These are phyloP conservation scores for Phrynosoma blainvillii DNA, from an alignment of 2,113 vertebrate species.

Conservation along the genomic window DNA sequence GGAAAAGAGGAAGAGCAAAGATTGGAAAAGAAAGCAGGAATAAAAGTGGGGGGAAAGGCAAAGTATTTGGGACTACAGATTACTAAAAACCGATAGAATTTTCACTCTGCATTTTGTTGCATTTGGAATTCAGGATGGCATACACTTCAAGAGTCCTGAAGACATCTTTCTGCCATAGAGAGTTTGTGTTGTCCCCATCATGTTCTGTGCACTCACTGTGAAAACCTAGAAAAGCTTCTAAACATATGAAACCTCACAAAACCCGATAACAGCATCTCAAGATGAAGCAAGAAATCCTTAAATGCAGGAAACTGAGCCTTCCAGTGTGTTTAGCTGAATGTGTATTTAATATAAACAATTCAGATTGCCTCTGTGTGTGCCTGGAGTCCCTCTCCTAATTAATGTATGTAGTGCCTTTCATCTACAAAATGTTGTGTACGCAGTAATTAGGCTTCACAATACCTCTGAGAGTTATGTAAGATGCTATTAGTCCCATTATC, in stretches of 20 bases:
- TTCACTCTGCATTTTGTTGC: neutral
- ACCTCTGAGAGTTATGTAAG: neutral
- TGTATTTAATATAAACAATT: neutral
- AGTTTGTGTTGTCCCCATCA: neutral
- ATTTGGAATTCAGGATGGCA: no score
- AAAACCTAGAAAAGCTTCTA: neutral
- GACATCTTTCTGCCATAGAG: neutral
- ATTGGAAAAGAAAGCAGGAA: no score
- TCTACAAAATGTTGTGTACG: neutral
- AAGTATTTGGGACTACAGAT: no score
- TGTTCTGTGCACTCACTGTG: neutral
- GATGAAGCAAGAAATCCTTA: neutral
- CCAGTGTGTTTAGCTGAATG: neutral
- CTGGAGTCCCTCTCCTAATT: conserved; percentile 5
- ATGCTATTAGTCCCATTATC: neutral
- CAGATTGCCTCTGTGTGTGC: neutral
- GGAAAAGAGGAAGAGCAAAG: no score
- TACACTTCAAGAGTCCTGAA: no score
- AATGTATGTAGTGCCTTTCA: neutral
- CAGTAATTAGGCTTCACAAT: conserved; percentile 5
- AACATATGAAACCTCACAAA: neutral
- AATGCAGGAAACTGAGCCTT: neutral
- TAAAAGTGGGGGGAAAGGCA: no score
- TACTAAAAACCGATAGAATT: neutral
- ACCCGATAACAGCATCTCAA: neutral